These are phyloP conservation scores for Unio pictorum DNA, from an alignment of 2,888 invertebrate species.

Conservation along the genomic window DNA sequence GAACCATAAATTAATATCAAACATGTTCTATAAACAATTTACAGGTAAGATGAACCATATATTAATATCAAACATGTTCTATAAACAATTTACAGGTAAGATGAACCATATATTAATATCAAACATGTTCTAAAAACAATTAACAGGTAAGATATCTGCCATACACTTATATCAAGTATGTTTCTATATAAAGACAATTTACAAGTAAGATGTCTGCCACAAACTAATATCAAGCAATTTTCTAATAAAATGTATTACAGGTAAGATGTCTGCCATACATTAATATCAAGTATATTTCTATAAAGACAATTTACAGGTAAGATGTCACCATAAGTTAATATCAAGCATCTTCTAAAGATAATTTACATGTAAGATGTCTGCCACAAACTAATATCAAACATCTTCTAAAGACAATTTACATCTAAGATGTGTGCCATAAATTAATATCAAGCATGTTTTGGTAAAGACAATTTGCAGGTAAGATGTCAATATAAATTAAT, in stretches of 20 bases:
- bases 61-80: conserved; percentile 37
- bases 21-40: too few species aligned
- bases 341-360: too few species aligned
- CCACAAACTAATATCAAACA: conserved; percentile 8
- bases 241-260: conserved; percentile 9
- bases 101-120: conserved; percentile 47
- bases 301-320: too few species aligned
- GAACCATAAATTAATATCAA: too few species aligned
- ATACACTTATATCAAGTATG: too few species aligned
- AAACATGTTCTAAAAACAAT: too few species aligned
- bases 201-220: too few species aligned
- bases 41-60: conserved; percentile 37
- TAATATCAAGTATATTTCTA: too few species aligned
- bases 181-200: neutral
- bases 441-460: conserved; percentile 18
- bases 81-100: conserved; percentile 1
- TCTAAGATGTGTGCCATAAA: conserved; percentile 43
- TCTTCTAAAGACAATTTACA: conserved; percentile 35
- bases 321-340: conserved; percentile 10
- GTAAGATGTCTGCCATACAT: conserved; percentile 41
- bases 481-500: too few species aligned
- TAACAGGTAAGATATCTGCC: conserved; percentile 4
- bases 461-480: too few species aligned
- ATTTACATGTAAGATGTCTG: conserved; percentile 38
- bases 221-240: too few species aligned